These are phyloP conservation scores for Alethe castanea DNA, from an alignment of 2,113 vertebrate species.

Conservation along the genomic window DNA sequence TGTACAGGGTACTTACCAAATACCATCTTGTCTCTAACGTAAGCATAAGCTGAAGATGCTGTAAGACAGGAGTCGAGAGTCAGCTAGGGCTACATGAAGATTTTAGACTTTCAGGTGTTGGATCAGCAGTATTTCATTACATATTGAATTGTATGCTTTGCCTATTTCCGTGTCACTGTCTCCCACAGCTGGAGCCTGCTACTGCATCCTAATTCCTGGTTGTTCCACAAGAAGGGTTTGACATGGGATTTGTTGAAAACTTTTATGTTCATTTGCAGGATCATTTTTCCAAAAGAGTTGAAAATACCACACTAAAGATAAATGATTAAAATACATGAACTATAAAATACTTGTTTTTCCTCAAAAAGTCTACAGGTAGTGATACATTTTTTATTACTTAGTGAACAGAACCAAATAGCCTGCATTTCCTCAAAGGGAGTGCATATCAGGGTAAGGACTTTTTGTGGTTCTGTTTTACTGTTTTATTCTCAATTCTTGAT, in stretches of 20 bases:
- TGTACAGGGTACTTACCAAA: neutral
- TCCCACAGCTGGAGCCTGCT: neutral
- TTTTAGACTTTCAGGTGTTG: neutral
- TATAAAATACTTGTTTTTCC: neutral
- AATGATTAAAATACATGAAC: neutral
- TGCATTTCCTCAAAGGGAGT: neutral
- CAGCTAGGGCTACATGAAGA: neutral
- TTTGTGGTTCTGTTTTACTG: neutral
- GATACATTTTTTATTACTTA: neutral
- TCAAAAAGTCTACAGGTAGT: neutral
- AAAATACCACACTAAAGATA: neutral
- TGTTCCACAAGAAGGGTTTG: neutral
- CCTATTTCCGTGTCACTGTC: neutral
- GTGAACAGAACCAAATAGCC: neutral
- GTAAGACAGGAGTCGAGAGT: neutral
- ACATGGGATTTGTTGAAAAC: neutral
- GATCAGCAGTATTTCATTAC: neutral
- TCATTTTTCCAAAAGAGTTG: neutral
- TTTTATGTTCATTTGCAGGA: neutral
- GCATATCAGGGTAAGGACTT: neutral
- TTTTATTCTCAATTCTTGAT: neutral
- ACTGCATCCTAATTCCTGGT: neutral
- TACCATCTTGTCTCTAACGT: neutral
- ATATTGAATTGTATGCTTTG: neutral
- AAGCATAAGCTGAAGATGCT: neutral